These are phyloP conservation scores for Megalops cyprinoides DNA, from an alignment of 2,797 vertebrate species.

Conservation along the genomic window DNA sequence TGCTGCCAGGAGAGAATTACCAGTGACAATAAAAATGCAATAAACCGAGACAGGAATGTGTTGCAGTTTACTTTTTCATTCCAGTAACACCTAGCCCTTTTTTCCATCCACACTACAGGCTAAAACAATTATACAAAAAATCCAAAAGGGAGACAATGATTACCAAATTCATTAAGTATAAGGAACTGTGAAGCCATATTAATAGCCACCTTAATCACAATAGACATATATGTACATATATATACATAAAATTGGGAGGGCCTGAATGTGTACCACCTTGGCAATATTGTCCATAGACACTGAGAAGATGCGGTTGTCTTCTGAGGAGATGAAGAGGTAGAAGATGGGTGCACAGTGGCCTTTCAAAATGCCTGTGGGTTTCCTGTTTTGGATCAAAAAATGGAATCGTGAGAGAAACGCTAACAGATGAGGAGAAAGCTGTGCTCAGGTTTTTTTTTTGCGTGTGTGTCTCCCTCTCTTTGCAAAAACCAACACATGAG, in stretches of 20 bases:
- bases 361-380: slow-evolving; percentile 70
- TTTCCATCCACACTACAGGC: too few species aligned
- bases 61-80: too few species aligned
- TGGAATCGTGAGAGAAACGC: background rate
- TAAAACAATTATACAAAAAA: too few species aligned
- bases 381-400: slow-evolving; percentile 57
- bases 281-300: slow-evolving; percentile 67
- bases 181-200: too few species aligned
- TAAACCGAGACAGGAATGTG: background rate
- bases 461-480: too few species aligned
- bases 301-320: slow-evolving; percentile 74
- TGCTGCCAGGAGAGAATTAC: background rate
- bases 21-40: background rate
- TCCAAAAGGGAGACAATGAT: too few species aligned
- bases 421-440: background rate
- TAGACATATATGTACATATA: too few species aligned
- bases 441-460: background rate
- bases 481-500: too few species aligned
- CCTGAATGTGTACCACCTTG: slow-evolving; percentile 62
- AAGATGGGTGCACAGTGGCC: slow-evolving; percentile 68
- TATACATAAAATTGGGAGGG: too few species aligned
- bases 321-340: slow-evolving; percentile 64
- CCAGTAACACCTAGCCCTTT: too few species aligned
- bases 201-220: background rate
- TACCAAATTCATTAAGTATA: too few species aligned